Percentiles rank a stretch among this genome's conserved stretches.
These are phyloP conservation scores for Nephrocerus scutellatus DNA, from an alignment of 2,888 invertebrate genomes.

Conservation along the genomic window DNA sequence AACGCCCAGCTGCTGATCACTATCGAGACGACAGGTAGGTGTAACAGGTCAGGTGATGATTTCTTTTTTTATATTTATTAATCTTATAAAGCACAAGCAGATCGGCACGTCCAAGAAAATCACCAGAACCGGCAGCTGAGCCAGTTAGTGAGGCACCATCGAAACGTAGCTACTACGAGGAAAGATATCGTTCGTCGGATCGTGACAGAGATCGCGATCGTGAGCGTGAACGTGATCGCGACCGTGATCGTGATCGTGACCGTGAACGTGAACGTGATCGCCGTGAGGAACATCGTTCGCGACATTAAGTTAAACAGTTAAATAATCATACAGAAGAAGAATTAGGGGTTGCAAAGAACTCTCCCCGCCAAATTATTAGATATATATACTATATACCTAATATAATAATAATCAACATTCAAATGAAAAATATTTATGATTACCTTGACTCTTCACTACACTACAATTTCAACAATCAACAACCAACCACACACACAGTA, in stretches of 20 bases:
- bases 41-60: background rate
- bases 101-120: slow-evolving; percentile 50
- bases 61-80: background rate
- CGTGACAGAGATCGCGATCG: slow-evolving; percentile 60
- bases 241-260: slow-evolving; percentile 58
- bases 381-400: too few species aligned
- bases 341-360: too few species aligned
- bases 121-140: slow-evolving; percentile 50
- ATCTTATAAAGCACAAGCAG: slow-evolving; percentile 34
- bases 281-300: slow-evolving; percentile 63
- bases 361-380: too few species aligned
- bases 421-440: too few species aligned
- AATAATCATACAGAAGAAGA: too few species aligned
- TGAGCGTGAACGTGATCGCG: slow-evolving; percentile 58
- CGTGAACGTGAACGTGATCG: slow-evolving; percentile 59
- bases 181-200: slow-evolving; percentile 69
- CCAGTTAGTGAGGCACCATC: slow-evolving; percentile 43
- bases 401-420: too few species aligned
- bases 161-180: slow-evolving; percentile 68
- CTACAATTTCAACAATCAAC: too few species aligned
- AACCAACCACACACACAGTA: too few species aligned
- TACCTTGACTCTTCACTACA: too few species aligned
- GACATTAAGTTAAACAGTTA: slow-evolving; percentile 59
- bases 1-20: slow-evolving; percentile 43
- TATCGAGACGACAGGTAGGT: slow-evolving; percentile 45